A percentile compares a stretch with the other conserved stretches of the same genome.
phyloP scores from a whole-genome alignment of 2,888 invertebrate species.

The Gandaritis pyraliata region DNA sequence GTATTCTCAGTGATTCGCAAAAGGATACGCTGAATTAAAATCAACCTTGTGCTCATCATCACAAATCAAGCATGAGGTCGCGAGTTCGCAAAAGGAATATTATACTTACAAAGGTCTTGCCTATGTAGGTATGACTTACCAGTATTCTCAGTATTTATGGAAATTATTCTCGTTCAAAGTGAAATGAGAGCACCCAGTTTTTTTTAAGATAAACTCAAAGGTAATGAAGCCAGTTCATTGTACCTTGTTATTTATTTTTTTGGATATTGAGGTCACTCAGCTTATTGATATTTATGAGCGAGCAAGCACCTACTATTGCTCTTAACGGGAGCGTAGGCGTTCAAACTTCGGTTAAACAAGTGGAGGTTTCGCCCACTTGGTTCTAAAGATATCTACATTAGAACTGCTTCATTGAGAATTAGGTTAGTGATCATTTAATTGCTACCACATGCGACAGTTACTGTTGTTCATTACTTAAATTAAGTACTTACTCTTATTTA shows the following conservation, averaged over 20 bases:
- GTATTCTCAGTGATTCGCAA: conserved; percentile 5
- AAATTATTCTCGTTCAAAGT: no score
- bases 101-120: no score
- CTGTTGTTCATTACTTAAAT: no score
- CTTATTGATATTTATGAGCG: no score
- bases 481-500: no score
- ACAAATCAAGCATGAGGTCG: conserved; percentile 24
- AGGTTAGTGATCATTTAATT: conserved; percentile 5
- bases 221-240: no score
- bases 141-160: no score
- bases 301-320: conserved; percentile 11
- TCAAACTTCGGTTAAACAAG: conserved; percentile 15
- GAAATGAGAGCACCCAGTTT: no score
- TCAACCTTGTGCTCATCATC: conserved; percentile 22
- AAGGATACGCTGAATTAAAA: conserved; percentile 32
- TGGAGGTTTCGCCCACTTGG: conserved; percentile 20
- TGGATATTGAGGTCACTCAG: no score
- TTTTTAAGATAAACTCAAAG: no score
- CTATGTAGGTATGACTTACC: no score
- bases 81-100: conserved; percentile 13
- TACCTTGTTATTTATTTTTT: no score
- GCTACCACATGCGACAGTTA: neutral
- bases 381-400: neutral
- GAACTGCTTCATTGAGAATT: conserved; percentile 5
- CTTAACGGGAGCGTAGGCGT: conserved; percentile 17